Evolutionary conservation across 2,797 vertebrate genomes (phyloP).

Genomic region (Dallia pectoralis): DNA sequence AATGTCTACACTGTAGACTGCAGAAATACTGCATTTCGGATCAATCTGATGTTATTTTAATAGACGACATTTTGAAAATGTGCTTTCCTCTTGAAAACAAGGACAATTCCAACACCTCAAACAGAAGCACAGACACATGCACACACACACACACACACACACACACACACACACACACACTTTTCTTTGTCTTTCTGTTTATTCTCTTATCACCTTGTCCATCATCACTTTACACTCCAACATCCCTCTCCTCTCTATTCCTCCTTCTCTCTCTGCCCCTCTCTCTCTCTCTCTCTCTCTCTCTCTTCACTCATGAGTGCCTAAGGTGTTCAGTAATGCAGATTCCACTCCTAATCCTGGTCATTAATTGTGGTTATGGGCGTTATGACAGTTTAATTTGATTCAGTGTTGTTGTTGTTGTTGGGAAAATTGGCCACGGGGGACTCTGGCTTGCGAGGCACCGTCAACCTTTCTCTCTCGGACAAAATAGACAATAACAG

Average conservation of each 20-base stretch:
- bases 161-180: conserved; percentile 7
- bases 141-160: not conserved
- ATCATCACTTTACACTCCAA: conserved; percentile 25
- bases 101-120: no score
- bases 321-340: conserved; percentile 69
- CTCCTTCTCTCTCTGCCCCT: conserved; percentile 1
- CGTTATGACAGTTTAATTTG: conserved; percentile 79
- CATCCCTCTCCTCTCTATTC: conserved; percentile 17
- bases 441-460: conserved; percentile 58
- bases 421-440: conserved; percentile 67
- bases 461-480: conserved; percentile 59
- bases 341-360: conserved; percentile 67
- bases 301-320: conserved; percentile 52
- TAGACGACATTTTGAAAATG: no score
- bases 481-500: conserved; percentile 65
- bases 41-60: no score
- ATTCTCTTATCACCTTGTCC: not conserved
- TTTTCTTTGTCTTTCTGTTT: conserved; percentile 17
- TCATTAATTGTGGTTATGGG: conserved; percentile 76
- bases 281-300: conserved; percentile 4
- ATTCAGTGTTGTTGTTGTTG: conserved; percentile 55
- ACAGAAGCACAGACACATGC: conserved; percentile 5
- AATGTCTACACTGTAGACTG: no score
- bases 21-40: no score
- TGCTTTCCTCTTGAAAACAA: no score